Evolutionary conservation across 2,797 vertebrate genomes (phyloP), one percentile per base, ranked within the genome.

Genomic region (Spinibarbus caldwelli): DNA sequence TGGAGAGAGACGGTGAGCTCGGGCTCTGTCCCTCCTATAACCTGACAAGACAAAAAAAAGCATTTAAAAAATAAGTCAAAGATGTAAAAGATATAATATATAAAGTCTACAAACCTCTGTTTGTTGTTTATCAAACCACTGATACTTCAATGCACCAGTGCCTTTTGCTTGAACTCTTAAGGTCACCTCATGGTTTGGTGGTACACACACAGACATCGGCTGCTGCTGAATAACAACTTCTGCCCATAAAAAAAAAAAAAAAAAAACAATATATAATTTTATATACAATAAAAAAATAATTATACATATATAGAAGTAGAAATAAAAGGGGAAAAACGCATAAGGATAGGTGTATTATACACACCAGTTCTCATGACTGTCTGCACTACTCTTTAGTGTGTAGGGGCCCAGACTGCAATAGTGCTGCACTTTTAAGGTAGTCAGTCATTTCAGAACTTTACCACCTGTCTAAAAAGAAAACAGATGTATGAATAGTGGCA

Each of bases 81-180:
- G n/a, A 5, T 59, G n/a, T 57, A n/a, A n/a, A n/a, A n/a, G n/a
- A n/a, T n/a, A n/a, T n/a, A 57, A 2, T 4, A 57, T 23, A 6
- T 23, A 26, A 38, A 57, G 31, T 31, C 7, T 66, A 87, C 93
- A 89, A 88, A 97, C 96, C 95, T 95, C 94, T 1, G 86, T 78
- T 1, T 87, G 57, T 34, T 95, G 89, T 2, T 90, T 85, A 75
- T 93, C 94, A 86, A 97, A 97, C 97, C 97, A 97, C 92, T 97
- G 97, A 93, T 96, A 97, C 17, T 80, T 88, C 67, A 97, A 92
- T 1, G 84, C 17, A 0, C 92, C 91, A 14, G 71, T 88, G 12
- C 96, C 95, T 86, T 93, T 87, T 0, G 96, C 96, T 12, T 92
- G 87, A 87, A 97, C 96, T 11, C 92, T 92, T 86, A 97, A 93